Conservation (phyloP, 1,140 invertebrate genomes). For the Hypsibius dujardini region DNA sequence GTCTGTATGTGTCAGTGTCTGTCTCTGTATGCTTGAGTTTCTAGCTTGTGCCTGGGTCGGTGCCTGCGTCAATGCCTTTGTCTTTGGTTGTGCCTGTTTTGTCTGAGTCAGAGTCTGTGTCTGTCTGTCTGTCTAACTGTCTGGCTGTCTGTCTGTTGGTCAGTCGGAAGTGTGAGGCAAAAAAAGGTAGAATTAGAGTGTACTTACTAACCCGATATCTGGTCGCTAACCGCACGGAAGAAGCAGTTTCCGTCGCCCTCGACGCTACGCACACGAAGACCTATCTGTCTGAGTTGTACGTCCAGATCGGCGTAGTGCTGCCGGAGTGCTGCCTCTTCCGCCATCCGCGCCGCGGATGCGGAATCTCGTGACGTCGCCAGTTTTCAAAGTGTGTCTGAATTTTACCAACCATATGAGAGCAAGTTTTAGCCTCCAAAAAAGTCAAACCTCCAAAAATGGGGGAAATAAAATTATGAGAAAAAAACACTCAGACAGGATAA, state of each 20-base stretch:
- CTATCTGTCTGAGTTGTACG: neutral
- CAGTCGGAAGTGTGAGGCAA: too few relatives aligned
- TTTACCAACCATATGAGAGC: neutral
- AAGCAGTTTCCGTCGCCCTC: constrained; percentile 15
- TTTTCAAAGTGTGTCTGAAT: too few relatives aligned
- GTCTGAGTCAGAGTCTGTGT: too few relatives aligned
- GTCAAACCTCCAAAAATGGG: neutral
- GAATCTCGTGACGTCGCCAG: too few relatives aligned
- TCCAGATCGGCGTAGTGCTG: constrained; percentile 9
- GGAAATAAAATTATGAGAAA: neutral
- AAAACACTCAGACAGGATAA: too few relatives aligned
- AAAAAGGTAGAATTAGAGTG: neutral
- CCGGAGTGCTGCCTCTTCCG: neutral
- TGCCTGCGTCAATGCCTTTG: too few relatives aligned
- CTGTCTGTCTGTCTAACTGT: too few relatives aligned
- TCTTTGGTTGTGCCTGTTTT: too few relatives aligned
- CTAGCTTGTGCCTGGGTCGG: too few relatives aligned
- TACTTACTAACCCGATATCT: neutral
- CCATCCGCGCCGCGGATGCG: neutral
- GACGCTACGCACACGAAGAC: neutral
- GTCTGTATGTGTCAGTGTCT: too few relatives aligned
- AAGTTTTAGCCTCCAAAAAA: neutral
- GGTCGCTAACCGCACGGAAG: constrained; percentile 10
- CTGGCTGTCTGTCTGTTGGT: too few relatives aligned
- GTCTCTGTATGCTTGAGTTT: too few relatives aligned